phyloP scores from a whole-genome alignment of 30 jellyfish, hydroid and myxozoan species.

The Pelagia noctiluca region DNA sequence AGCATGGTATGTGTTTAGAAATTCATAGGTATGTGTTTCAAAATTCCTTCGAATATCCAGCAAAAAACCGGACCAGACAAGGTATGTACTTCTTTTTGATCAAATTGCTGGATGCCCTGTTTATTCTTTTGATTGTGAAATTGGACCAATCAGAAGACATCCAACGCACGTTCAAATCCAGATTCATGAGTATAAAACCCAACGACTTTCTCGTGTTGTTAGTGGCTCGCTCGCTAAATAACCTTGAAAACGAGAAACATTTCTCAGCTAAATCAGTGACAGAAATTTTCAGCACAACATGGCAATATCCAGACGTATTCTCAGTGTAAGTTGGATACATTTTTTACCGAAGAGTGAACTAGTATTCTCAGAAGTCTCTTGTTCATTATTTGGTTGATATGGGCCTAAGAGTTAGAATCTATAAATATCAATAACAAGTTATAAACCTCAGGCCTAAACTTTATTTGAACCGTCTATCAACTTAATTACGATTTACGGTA shows the following conservation, averaged over 20 bases:
- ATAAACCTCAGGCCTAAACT: not conserved
- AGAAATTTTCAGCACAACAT: not conserved
- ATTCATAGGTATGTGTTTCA: no score
- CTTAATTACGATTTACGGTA: no score
- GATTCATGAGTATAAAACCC: not conserved
- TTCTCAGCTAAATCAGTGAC: not conserved
- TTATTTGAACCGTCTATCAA: no score
- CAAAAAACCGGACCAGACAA: no score
- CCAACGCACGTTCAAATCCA: not conserved
- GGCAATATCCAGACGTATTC: conserved; percentile 5
- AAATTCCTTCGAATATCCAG: no score
- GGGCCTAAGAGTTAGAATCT: not conserved
- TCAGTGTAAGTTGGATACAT: not conserved
- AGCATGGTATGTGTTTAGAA: no score
- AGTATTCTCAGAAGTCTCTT: not conserved
- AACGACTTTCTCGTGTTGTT: not conserved
- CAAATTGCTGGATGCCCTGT: conserved; percentile 28
- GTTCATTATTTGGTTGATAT: not conserved
- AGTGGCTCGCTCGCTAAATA: not conserved
- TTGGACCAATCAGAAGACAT: not conserved
- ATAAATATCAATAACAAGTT: no score
- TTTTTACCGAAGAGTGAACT: no score
- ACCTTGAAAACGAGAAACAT: not conserved
- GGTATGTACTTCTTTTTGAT: no score
- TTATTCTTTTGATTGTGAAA: not conserved